Conservation (phyloP, 2,113 vertebrate genomes). For the Procavia capensis region DNA sequence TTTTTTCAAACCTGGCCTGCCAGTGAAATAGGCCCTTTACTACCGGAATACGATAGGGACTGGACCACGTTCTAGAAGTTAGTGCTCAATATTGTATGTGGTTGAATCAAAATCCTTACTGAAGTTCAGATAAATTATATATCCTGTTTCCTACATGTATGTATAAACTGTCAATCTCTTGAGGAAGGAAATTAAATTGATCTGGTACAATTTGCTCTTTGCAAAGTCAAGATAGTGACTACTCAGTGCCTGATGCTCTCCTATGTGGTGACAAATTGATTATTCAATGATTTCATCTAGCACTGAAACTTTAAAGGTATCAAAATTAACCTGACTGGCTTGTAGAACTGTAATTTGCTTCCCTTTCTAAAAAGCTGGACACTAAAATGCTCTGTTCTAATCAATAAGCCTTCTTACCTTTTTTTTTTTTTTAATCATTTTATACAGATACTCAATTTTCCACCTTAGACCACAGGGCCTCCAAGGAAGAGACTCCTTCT, state of each 20-base stretch:
- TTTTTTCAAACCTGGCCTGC: not conserved
- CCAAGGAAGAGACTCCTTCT: not conserved
- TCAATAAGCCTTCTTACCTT: slow-evolving; percentile 9
- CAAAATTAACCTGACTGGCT: slow-evolving; percentile 67
- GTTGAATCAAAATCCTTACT: slow-evolving; percentile 62
- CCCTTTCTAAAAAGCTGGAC: slow-evolving; percentile 26
- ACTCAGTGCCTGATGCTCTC: slow-evolving; percentile 42
- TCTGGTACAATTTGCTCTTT: slow-evolving; percentile 79
- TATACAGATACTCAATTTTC: slow-evolving; percentile 12
- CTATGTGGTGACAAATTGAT: slow-evolving; percentile 73
- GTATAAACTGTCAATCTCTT: slow-evolving; percentile 73
- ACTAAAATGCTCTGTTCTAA: slow-evolving; percentile 47
- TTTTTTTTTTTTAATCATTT: not conserved
- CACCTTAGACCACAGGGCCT: slow-evolving; percentile 6
- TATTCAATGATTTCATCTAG: slow-evolving; percentile 77
- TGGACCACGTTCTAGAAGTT: not conserved
- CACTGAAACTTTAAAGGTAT: slow-evolving; percentile 65
- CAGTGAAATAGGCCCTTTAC: not conserved
- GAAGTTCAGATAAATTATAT: slow-evolving; percentile 77
- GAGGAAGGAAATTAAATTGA: slow-evolving; percentile 77
- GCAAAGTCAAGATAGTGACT: slow-evolving; percentile 73
- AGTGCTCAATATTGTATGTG: slow-evolving; percentile 3
- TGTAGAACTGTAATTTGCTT: slow-evolving; percentile 51
- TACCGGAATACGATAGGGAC: not conserved
- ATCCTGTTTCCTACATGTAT: slow-evolving; percentile 70